phyloP scores from a whole-genome alignment of 2,888 invertebrate genomes.

The Bombyx huttoni region DNA sequence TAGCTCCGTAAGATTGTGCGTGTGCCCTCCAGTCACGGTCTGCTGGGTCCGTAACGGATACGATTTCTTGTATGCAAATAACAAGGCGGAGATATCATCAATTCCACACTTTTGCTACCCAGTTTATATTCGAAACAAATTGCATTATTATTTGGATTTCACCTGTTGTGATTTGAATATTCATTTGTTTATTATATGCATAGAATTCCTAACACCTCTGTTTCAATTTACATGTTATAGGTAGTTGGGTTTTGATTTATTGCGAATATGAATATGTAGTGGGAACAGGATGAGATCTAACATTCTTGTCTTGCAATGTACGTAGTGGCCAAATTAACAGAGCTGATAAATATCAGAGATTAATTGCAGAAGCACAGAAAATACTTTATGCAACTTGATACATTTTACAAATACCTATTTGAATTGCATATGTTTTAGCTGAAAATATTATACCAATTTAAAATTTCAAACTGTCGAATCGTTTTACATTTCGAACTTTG shows the following conservation, averaged over 20 bases:
- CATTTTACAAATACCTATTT: too few relatives aligned
- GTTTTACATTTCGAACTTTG: too few relatives aligned
- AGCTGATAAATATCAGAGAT: too few relatives aligned
- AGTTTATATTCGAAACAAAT: not conserved
- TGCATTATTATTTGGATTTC: not conserved
- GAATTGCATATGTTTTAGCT: too few relatives aligned
- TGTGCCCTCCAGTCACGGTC: conserved; percentile 22
- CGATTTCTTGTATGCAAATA: conserved; percentile 17
- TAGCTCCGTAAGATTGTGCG: too few relatives aligned
- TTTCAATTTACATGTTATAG: not conserved
- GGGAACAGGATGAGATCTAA: not conserved
- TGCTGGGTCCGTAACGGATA: conserved; percentile 29
- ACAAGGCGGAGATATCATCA: not conserved
- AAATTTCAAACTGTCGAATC: too few relatives aligned
- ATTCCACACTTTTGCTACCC: not conserved
- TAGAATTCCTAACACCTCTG: not conserved
- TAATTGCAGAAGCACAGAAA: too few relatives aligned
- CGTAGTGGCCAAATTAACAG: too few relatives aligned
- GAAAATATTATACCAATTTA: too few relatives aligned
- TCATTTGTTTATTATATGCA: not conserved
- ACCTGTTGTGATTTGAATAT: not conserved
- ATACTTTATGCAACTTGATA: too few relatives aligned
- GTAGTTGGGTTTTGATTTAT: not conserved
- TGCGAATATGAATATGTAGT: not conserved
- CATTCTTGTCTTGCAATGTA: not conserved